These are phyloP conservation scores for Camponotus vicinus DNA, from an alignment of 1,140 invertebrate genomes.

Conservation along the genomic window DNA sequence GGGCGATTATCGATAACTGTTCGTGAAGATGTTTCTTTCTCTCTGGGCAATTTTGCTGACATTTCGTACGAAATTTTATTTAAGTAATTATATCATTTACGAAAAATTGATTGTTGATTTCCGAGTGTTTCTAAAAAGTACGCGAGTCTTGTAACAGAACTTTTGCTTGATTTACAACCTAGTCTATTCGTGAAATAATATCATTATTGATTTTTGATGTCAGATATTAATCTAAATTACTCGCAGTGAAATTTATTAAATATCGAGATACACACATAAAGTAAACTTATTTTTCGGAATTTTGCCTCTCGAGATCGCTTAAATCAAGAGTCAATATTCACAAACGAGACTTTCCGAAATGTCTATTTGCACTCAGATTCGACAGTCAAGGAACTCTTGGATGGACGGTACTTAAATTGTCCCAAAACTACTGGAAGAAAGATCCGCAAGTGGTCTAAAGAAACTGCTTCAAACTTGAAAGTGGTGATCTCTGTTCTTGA, in stretches of 20 bases:
- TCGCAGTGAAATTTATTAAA: constrained; percentile 26
- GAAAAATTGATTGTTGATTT: background rate
- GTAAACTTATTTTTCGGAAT: constrained; percentile 43
- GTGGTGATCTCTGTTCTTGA: constrained; percentile 62
- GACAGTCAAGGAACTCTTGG: constrained; percentile 67
- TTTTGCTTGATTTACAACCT: background rate
- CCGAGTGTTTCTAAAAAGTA: background rate
- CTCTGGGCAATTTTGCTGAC: constrained; percentile 44
- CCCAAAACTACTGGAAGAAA: constrained; percentile 68
- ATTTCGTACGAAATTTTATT: constrained; percentile 1
- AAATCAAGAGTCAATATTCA: constrained; percentile 49
- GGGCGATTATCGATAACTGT: constrained; percentile 70
- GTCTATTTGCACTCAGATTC: constrained; percentile 70
- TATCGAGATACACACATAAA: background rate
- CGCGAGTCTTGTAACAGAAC: background rate
- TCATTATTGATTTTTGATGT: no score
- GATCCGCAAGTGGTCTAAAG: constrained; percentile 62
- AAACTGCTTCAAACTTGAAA: constrained; percentile 72
- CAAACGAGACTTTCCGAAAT: constrained; percentile 57
- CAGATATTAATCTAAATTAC: background rate
- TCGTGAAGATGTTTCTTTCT: constrained; percentile 47
- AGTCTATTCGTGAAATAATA: no score
- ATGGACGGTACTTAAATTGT: constrained; percentile 73
- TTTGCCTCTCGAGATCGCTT: constrained; percentile 27
- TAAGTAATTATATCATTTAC: constrained; percentile 14